Percentiles rank a stretch among this genome's conserved stretches.
phyloP scores from a whole-genome alignment of 2,113 vertebrate genomes.

The Nanorana parkeri region DNA sequence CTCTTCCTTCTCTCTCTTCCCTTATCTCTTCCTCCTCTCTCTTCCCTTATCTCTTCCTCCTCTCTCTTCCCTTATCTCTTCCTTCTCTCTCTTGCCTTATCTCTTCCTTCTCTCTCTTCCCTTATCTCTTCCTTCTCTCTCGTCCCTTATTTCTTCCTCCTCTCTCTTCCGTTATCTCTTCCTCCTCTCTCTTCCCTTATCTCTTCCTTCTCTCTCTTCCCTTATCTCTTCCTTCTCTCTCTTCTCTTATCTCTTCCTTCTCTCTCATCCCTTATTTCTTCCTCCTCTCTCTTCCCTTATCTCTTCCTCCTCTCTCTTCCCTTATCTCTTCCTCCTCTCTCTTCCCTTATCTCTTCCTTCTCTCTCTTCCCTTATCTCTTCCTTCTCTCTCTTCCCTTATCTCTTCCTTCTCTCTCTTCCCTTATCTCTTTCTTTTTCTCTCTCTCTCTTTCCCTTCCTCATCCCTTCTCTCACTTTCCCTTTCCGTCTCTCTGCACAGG shows the following conservation, averaged over 20 bases:
- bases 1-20: neutral
- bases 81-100: neutral
- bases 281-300: neutral
- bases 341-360: neutral
- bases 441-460: conserved; percentile 12
- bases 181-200: neutral
- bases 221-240: too few relatives aligned
- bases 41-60: neutral
- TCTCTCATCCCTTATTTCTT: neutral
- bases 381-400: neutral
- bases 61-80: neutral
- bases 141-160: neutral
- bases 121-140: neutral
- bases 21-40: neutral
- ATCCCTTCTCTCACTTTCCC: neutral
- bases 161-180: neutral
- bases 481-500: conserved; percentile 32
- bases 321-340: neutral
- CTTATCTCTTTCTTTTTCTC: neutral
- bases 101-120: neutral
- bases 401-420: neutral
- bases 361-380: neutral
- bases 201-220: neutral
- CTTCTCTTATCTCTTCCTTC: neutral
- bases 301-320: neutral